Evolutionary conservation across 1,140 invertebrate genomes (phyloP), one percentile per base, ranked within the genome.

Genomic region (Sinonovacula constricta): DNA sequence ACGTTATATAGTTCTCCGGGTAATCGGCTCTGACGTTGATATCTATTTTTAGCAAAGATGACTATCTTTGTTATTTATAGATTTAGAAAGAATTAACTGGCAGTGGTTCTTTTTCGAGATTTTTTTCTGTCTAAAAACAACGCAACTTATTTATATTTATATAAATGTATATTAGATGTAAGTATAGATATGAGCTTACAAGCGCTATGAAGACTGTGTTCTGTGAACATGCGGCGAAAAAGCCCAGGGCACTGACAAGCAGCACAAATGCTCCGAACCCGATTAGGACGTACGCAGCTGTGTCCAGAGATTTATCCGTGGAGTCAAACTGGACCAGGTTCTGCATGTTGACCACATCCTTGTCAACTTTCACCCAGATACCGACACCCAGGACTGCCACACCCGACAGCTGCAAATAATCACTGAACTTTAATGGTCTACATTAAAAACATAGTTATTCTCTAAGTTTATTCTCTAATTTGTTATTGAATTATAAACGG

Each of bases 241-340:
- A 97, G 65, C 97, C 97, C 57, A 97, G 93, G 88, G 97, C 95
- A 1, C 96, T 94, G 28, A 97, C 94, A 49, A 96, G 90, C 56
- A 97, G 93, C 86, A 97, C 94, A 26, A 97, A 87, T 26, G 93
- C 90, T 5, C 96, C 97, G 62, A 94, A 93, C 18, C 93, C 93
- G 70, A 98, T 92, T 70, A 97, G 91, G 65, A 96, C 83, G 39
- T 71, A 85, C 2, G 84, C 81, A 1, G 83, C 84, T 10, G 70
- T 82, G 18, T 36, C 71, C 4, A 87, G 66, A 93, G 92, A 79
- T 93, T 91, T 85, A 92, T 93, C 78, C 93, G 90, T 68, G 7
- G 66, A 77, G 60, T 84, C 82, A 1, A 86, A 36, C 26, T 79
- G 63, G 3, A 85, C 72, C 31, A 86, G 45, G 12, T 87, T 53